These are phyloP conservation scores for Labroides dimidiatus DNA, from an alignment of 2,797 vertebrate species.

Conservation along the genomic window DNA sequence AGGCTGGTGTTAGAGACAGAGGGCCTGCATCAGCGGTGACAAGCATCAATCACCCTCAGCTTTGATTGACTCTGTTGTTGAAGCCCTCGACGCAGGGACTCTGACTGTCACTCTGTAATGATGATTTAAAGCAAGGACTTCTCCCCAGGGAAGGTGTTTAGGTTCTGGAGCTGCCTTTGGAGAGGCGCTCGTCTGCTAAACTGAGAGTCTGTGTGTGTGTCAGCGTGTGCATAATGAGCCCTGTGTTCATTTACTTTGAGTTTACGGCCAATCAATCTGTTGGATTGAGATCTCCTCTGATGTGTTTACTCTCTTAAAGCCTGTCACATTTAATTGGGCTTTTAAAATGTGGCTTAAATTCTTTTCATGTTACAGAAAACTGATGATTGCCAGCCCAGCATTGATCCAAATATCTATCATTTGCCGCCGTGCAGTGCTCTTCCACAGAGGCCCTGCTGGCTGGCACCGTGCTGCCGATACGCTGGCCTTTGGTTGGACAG, in stretches of 20 bases:
- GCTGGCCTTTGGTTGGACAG: constrained; percentile 52
- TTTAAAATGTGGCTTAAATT: constrained; percentile 41
- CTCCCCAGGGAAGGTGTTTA: constrained; percentile 53
- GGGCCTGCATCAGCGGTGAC: constrained; percentile 48
- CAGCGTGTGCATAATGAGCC: constrained; percentile 38
- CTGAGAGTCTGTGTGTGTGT: neutral
- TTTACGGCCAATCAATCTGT: constrained; percentile 36
- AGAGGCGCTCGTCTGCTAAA: constrained; percentile 36
- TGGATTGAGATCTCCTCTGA: constrained; percentile 24
- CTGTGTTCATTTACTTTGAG: constrained; percentile 20
- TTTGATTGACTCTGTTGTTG: constrained; percentile 69
- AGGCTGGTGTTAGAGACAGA: constrained; percentile 44
- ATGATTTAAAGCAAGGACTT: constrained; percentile 62
- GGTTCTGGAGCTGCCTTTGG: constrained; percentile 39
- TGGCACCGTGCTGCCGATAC: constrained; percentile 15
- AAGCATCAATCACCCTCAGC: constrained; percentile 65
- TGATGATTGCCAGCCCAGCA: constrained; percentile 38
- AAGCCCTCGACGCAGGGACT: constrained; percentile 45
- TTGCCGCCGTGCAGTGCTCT: constrained; percentile 14
- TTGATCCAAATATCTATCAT: constrained; percentile 59
- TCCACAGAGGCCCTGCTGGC: constrained; percentile 18
- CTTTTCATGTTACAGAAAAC: constrained; percentile 47
- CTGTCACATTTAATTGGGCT: constrained; percentile 46
- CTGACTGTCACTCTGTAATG: constrained; percentile 58
- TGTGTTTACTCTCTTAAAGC: constrained; percentile 43